A percentile compares a stretch with the other conserved stretches of the same genome.
Conservation (phyloP, 2,797 vertebrate genomes). For the Potorous gilbertii region DNA sequence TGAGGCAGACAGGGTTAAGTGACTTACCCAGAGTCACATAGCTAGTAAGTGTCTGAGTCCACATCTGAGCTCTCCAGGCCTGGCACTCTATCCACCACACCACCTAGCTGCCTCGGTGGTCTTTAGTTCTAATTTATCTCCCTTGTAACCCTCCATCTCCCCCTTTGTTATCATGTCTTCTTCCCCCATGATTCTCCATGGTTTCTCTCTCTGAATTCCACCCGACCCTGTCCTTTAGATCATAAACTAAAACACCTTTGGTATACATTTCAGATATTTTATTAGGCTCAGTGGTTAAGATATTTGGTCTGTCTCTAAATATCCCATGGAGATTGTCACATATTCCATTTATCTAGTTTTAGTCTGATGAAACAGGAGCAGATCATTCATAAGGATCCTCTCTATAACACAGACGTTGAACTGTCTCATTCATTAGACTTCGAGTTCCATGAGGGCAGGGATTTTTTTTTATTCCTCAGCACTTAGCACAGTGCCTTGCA, state of each 20-base stretch:
- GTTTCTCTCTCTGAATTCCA: background rate
- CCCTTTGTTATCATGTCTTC: background rate
- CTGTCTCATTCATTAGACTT: background rate
- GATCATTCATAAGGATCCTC: background rate
- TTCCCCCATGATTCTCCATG: background rate
- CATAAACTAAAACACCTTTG: background rate
- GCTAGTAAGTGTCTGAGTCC: background rate
- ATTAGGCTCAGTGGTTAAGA: background rate
- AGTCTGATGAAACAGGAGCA: background rate
- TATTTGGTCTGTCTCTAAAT: background rate
- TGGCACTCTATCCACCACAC: background rate
- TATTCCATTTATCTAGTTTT: background rate
- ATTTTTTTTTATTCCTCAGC: background rate
- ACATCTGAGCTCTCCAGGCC: background rate
- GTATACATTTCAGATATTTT: background rate
- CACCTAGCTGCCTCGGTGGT: background rate
- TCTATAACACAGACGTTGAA: background rate
- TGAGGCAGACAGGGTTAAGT: background rate
- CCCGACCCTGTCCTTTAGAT: background rate
- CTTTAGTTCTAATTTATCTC: background rate
- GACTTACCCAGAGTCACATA: background rate
- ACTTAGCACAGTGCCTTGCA: background rate
- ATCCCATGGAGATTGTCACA: background rate
- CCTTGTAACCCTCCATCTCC: background rate
- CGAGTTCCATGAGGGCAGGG: background rate